Evolutionary conservation across 2,888 invertebrate genomes (phyloP), one percentile per base, ranked within the genome.

Genomic region (Protodeltote pygarga): DNA sequence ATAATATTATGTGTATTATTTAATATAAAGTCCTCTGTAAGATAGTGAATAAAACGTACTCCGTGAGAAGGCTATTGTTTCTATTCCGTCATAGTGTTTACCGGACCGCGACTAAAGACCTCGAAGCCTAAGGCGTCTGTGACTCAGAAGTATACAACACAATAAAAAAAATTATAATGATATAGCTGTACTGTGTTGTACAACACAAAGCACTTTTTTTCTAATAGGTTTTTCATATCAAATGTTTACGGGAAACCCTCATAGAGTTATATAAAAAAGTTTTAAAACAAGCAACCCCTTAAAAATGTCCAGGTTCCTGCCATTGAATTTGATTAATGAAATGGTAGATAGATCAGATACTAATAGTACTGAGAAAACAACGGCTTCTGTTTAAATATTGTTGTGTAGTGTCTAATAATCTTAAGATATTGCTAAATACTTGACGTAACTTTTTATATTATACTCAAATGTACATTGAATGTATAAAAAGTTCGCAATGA

Each of bases 1-100:
- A 68, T 51, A 55, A 54, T 51, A 46, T 60, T 52, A 41, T 42
- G 48, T 50, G 46, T 65, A 60, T 61, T 54, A 59, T 58, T 55
- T 44, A 62, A 63, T 46, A 41, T 52, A 24, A 33, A 60, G 38
- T 47, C 42, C 34, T 57, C 38, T 27, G 47, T 44, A 50, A 69
- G 66, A 73, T 80, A 69, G 70, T 71, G 79, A 77, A 81, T 77
- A 79, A 62, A 77, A 65, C 67, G 63, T 60, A 63, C 71, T 71
- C 72, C 75, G 80, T 83, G 80, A 82, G 85, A 81, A 81, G 79
- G 73, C 77, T 73, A 81, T 87, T 86, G 84, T 87, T 79, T 77
- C 66, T 73, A 72, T 78, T 79, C 80, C 80, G 79, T 77, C 81
- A 72, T 71, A 70, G 73, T 58, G 75, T 46, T 75, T 85, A 83